These are phyloP conservation scores for Hybos culiciformis DNA, from an alignment of 2,888 invertebrate genomes.

Conservation along the genomic window DNA sequence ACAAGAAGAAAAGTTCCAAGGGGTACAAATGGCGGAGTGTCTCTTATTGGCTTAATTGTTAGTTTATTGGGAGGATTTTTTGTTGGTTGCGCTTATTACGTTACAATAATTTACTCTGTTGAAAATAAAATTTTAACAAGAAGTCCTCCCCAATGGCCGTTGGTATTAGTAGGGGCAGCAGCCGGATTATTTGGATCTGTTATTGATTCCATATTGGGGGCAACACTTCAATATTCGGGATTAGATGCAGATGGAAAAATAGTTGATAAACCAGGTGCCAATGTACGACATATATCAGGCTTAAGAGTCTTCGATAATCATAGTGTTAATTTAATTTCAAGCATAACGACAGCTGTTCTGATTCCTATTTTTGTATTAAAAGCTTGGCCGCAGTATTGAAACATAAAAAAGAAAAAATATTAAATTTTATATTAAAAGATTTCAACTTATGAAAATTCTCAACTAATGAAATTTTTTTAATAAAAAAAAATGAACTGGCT, in stretches of 20 bases:
- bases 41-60: conserved; percentile 44
- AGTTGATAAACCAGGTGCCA: conserved; percentile 54
- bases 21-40: conserved; percentile 84
- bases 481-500: too few relatives aligned
- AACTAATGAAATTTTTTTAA: too few relatives aligned
- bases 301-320: conserved; percentile 68
- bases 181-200: conserved; percentile 69
- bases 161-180: conserved; percentile 55
- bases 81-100: conserved; percentile 60
- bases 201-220: conserved; percentile 72
- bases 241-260: conserved; percentile 53
- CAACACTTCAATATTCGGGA: conserved; percentile 77
- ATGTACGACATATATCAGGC: conserved; percentile 64
- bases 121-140: conserved; percentile 42
- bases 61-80: conserved; percentile 39
- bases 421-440: not conserved
- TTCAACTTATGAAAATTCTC: too few relatives aligned
- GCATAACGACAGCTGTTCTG: conserved; percentile 55
- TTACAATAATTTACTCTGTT: conserved; percentile 48
- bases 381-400: conserved; percentile 39
- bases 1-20: conserved; percentile 58
- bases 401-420: not conserved
- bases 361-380: conserved; percentile 50
- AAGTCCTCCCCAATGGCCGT: conserved; percentile 65
- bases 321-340: conserved; percentile 73